Base-by-base conservation (phyloP, 2,888 invertebrate genomes). In the Neoscelio sp. region DNA sequence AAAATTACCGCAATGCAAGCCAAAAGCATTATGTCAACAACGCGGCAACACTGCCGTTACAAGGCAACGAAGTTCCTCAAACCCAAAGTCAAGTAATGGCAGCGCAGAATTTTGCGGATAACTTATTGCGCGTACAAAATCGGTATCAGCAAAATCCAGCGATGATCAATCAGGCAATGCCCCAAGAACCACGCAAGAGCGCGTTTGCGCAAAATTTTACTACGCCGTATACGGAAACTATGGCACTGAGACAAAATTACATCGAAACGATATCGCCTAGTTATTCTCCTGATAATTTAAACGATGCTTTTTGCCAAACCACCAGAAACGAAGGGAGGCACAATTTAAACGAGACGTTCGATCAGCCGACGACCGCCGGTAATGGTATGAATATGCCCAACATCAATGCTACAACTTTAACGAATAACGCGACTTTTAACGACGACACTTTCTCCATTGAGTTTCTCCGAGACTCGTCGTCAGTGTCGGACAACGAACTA, bases 371-470 rank as follows among this genome's bases (percentile, higher is more conserved):
- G 6, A 44, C 73, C 1, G 35, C 20, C 0, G 62, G 58, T 15
- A 84, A 85, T 78, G 82, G 80, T 7, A 56, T 75, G 1, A 70
- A 82, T 42, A 33, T 84, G 5, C 81, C 81, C 2, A 87, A 83
- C 40, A 78, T 85, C 20, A 87, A 90, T 33, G 74, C 84, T 12
- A 88, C 89, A 8, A 82, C 87, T 1, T 58, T 89, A 38, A 90
- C 90, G 7, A 90, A 88, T 52, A 90, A 90, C 28, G 90, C 90
- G 7, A 90, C 90, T 0, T 90, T 86, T 65, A 90, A 90, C 46
- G 90, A 90, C 23, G 90, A 90, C 20, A 88, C 87, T 10, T 38
- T 90, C 13, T 84, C 90, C 0, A 85, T 90, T 62, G 90, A 90
- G 50, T 88, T 88, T 50, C 64, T 89, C 17, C 84, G 88, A 40